A percentile compares a stretch with the other conserved stretches of the same genome.
Conservation (phyloP, 1,140 invertebrate species). For the Atta cephalotes region DNA sequence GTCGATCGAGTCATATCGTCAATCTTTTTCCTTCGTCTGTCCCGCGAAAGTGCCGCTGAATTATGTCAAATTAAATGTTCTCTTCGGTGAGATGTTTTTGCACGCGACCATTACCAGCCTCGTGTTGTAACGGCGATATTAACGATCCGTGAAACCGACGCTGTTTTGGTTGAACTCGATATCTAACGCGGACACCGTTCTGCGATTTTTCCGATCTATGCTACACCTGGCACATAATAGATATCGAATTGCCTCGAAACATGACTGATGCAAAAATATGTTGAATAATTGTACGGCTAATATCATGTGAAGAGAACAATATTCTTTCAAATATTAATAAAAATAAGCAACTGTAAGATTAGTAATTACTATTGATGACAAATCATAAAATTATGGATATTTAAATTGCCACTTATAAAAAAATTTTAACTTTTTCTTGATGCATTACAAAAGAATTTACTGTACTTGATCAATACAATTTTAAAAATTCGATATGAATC, state of each 20-base stretch:
- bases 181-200: constrained; percentile 14
- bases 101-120: constrained; percentile 68
- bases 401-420: not conserved
- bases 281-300: not conserved
- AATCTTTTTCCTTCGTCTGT: not conserved
- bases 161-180: constrained; percentile 55
- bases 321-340: not conserved
- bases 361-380: not conserved
- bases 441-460: not conserved
- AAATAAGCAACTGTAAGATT: not conserved
- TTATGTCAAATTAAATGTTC: constrained; percentile 73
- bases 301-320: not conserved
- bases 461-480: not conserved
- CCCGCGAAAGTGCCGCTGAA: constrained; percentile 57
- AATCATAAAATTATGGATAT: not conserved
- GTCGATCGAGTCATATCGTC: constrained; percentile 42
- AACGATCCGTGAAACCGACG: constrained; percentile 76
- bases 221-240: constrained; percentile 15
- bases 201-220: constrained; percentile 57
- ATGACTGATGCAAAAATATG: constrained; percentile 1
- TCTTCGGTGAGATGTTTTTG: constrained; percentile 65
- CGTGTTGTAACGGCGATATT: constrained; percentile 74
- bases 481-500: not conserved
- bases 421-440: not conserved
- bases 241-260: not conserved